Evolutionary conservation across 2,113 vertebrate species (phyloP).

Genomic region (Porphyrio hochstetteri): DNA sequence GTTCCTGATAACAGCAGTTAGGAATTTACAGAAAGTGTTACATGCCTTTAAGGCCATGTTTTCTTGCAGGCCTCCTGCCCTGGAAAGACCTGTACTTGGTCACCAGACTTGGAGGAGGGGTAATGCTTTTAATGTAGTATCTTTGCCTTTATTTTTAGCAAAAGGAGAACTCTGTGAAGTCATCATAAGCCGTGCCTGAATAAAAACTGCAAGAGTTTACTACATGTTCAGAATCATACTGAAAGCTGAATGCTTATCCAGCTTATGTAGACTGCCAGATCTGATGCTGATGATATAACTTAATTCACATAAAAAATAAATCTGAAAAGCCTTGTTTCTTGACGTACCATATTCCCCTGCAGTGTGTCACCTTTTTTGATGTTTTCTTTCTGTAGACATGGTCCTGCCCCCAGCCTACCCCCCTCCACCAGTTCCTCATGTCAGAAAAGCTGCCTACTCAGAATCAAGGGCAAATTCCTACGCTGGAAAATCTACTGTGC

Average conservation of each 20-base stretch:
- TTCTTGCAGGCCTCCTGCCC: not conserved
- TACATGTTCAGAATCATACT: not conserved
- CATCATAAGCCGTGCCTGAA: not conserved
- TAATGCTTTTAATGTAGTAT: not conserved
- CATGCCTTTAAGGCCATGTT: not conserved
- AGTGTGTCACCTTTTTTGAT: not conserved
- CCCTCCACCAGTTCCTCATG: conserved; percentile 84
- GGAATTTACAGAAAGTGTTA: not conserved
- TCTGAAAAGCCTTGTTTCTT: not conserved
- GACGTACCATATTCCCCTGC: not conserved
- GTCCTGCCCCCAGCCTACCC: conserved; percentile 87
- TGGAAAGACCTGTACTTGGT: not conserved
- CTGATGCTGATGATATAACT: not conserved
- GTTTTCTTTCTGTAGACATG: conserved; percentile 56
- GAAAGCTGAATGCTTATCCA: not conserved
- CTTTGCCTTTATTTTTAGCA: not conserved
- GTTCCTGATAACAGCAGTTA: not conserved
- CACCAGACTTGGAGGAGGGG: not conserved
- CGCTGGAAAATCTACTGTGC: conserved; percentile 40
- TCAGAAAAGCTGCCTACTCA: conserved; percentile 44
- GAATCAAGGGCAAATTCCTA: conserved; percentile 60
- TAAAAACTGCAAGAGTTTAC: not conserved
- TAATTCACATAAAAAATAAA: not conserved
- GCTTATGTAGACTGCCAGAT: not conserved
- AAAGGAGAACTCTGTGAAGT: not conserved